Evolutionary conservation across 2,888 invertebrate species (phyloP), one percentile per base, ranked within the genome.

Genomic region (Agrilus cyanescens): DNA sequence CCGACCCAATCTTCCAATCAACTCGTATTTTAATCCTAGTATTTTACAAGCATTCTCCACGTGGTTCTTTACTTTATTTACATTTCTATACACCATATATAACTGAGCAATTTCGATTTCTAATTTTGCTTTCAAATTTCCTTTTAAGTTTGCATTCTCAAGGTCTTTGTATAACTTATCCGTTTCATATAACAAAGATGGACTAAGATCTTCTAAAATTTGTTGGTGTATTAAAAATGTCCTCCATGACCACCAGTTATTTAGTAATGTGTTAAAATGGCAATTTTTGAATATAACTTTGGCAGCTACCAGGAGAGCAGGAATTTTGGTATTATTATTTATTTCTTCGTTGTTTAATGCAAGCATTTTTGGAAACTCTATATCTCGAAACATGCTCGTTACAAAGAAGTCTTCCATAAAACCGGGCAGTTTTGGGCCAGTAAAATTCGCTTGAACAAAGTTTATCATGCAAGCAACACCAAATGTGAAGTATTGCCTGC

Each of bases 391-490:
- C 63, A 68, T 70, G 32, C 67, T 61, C 1, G 50, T 47, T 30
- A 69, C 57, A 12, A 63, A 59, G 37, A 72, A 54, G 35, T 63
- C 57, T 1, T 70, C 57, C n/a, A 44, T 30, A 10, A 25, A 33
- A n/a, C 8, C 20, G 30, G 68, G 61, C 20, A 72, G 59, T 34
- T 71, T 65, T 4, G 87, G 85, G 1, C 90, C 85, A 38, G 82
- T 81, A 76, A 87, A 91, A 66, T 93, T 93, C 40, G 72, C 72
- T 61, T 88, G 84, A 41, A 86, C 74, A 66, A 90, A 93, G 18
- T 74, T 71, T 38, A 83, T 69, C 20, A 87, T 66, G 50, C 80
- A 72, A 31, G 80, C 73, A 13, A 85, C 70, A 2, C 79, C 84
- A 40, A 76, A 62, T 39, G 69, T 57, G 37, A 66, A 60, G 44